Base-by-base conservation (phyloP, 2,888 invertebrate genomes). In the Pantelozetes paolii region DNA sequence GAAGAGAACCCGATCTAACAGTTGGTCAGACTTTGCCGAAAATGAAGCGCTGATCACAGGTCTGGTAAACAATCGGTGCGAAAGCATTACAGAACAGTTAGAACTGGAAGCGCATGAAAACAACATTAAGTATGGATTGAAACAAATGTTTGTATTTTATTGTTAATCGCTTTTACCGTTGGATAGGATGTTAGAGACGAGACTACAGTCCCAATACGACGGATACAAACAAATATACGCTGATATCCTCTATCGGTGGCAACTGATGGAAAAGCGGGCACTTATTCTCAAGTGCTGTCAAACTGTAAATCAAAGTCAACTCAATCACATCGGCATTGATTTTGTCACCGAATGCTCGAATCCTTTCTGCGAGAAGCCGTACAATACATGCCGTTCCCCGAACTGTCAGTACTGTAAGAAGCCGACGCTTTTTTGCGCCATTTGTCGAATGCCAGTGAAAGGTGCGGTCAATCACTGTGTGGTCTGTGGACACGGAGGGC, bases 401-500 rank as follows among this genome's bases (percentile, higher is more conserved):
- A 87, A 89, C 73, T 88, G 88, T 79, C 83, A 81, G 40, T 83
- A 84, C 75, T 94, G 94, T 82, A 89, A 89, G 79, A 86, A 87
- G 72, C 86, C 89, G 36, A 88, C 89, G 74, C 85, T 94, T 77
- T 88, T 88, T 79, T 95, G 95, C 83, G 86, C 89, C 20, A 86
- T 95, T 78, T 96, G 95, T 83, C 89, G 90, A 80, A 86, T 91
- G 77, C 90, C 91, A 18, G 93, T 95, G 40, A 88, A 89, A 84
- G 95, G 88, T 87, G 78, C 79, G 1, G 90, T 92, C 71, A 90
- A 89, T 81, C 91, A 91, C 79, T 97, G 96, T 83, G 85, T 91
- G 72, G 86, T 89, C 76, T 97, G 97, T 84, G 93, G 93, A 0
- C 97, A 97, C 83, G 95, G 94, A 1, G 96, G 95, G 0, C 96